phyloP scores from a whole-genome alignment of 2,888 invertebrate species.

The Antitype chi region DNA sequence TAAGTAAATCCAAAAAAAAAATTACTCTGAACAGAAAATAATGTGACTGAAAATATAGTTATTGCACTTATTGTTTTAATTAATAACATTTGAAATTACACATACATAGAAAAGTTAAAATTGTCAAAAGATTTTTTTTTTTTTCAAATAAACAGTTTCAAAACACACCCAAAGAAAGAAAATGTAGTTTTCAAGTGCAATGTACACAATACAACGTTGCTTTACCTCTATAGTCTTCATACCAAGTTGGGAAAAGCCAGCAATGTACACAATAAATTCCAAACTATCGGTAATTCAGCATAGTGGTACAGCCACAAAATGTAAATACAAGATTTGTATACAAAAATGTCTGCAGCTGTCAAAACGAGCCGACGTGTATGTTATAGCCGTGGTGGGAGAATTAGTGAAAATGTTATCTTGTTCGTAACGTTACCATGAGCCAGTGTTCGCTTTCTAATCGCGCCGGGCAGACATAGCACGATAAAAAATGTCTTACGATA shows the following conservation, averaged over 20 bases:
- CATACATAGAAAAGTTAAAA: background rate
- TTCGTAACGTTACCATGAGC: conserved; percentile 70
- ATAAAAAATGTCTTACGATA: conserved; percentile 89
- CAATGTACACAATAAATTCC: conserved; percentile 25
- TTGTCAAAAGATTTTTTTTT: background rate
- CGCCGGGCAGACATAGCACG: conserved; percentile 59
- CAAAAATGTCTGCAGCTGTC: conserved; percentile 67
- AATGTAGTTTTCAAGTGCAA: background rate
- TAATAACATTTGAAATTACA: background rate
- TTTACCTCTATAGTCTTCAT: fast-evolving
- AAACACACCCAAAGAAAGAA: conserved; percentile 20
- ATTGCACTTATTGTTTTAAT: background rate
- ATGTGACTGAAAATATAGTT: background rate
- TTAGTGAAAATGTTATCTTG: conserved; percentile 80
- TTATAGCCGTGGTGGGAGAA: conserved; percentile 83
- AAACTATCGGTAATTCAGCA: background rate
- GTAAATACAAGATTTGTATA: conserved; percentile 72
- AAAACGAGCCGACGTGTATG: conserved; percentile 82
- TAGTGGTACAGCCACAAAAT: conserved; percentile 56
- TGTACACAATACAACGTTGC: background rate
- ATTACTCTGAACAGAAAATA: background rate
- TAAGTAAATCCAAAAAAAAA: no score
- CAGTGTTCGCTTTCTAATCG: conserved; percentile 89
- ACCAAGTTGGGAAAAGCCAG: background rate
- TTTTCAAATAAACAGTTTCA: conserved; percentile 1